Evolutionary conservation across 2,113 vertebrate genomes (phyloP).

Genomic region (Hippocampus guttulatus): DNA sequence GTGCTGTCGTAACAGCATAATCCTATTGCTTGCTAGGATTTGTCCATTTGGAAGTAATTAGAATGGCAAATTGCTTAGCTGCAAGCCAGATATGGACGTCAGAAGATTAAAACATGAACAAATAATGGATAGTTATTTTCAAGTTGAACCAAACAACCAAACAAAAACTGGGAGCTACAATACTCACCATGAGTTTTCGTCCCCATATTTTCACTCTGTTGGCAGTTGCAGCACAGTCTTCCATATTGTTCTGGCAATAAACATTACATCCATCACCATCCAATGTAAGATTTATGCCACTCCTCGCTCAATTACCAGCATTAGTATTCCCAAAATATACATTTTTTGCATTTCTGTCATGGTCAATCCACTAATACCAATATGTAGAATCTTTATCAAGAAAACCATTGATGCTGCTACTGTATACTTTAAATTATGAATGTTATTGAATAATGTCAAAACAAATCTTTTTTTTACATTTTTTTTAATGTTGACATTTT

Average conservation of each 20-base stretch:
- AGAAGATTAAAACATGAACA: constrained; percentile 10
- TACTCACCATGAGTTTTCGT: constrained; percentile 70
- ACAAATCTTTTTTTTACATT: no score
- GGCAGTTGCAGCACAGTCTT: constrained; percentile 65
- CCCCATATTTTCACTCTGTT: constrained; percentile 72
- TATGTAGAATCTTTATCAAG: no score
- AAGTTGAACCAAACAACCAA: not conserved
- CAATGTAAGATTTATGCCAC: no score
- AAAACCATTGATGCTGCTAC: no score
- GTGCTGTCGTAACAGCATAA: constrained; percentile 16
- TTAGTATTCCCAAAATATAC: no score
- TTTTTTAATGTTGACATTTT: not conserved
- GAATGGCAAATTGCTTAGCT: constrained; percentile 23
- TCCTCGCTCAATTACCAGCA: no score
- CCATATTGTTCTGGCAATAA: constrained; percentile 72
- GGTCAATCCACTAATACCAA: no score
- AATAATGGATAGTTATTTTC: not conserved
- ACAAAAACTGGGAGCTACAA: constrained; percentile 18
- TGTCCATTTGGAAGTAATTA: constrained; percentile 28
- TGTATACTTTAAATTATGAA: no score
- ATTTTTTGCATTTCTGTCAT: no score
- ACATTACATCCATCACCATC: not conserved
- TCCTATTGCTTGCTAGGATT: constrained; percentile 28
- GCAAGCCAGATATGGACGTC: constrained; percentile 12
- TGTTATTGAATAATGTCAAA: no score